A percentile compares a stretch with the other conserved stretches of the same genome.
Evolutionary conservation across 2,888 invertebrate species (phyloP).

Genomic region (Eustalomyia histrio): DNA sequence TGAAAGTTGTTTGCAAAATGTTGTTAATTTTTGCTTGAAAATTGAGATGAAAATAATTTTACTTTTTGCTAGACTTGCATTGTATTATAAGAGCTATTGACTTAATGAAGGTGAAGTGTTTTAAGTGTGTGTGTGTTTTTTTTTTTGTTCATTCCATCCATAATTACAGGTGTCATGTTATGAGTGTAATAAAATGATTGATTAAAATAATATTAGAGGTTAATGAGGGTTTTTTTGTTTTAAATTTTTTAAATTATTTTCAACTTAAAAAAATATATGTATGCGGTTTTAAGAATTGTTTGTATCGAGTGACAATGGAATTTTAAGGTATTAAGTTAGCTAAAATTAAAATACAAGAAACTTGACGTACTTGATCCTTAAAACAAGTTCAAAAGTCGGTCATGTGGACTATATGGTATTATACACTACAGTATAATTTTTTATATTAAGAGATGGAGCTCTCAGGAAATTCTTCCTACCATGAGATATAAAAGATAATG

Average conservation of each 20-base stretch:
- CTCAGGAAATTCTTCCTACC: too few relatives aligned
- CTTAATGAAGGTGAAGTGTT: not conserved
- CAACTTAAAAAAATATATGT: not conserved
- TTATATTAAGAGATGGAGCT: too few relatives aligned
- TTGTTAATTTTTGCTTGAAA: not conserved
- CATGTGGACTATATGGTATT: too few relatives aligned
- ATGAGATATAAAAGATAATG: too few relatives aligned
- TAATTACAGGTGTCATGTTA: not conserved
- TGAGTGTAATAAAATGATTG: conserved; percentile 1
- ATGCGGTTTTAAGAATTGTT: not conserved
- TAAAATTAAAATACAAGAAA: too few relatives aligned
- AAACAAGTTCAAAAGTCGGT: too few relatives aligned
- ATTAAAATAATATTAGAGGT: not conserved
- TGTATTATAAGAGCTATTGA: not conserved
- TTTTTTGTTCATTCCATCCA: not conserved
- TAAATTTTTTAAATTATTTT: not conserved
- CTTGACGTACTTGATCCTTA: too few relatives aligned
- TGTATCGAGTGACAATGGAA: not conserved
- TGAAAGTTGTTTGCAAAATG: too few relatives aligned
- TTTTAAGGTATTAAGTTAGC: too few relatives aligned
- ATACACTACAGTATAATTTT: too few relatives aligned
- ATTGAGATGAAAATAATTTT: not conserved
- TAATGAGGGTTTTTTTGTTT: not conserved
- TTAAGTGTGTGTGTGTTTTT: too few relatives aligned
- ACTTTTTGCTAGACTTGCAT: not conserved